Percentiles rank a stretch among this genome's conserved stretches.
Conservation (phyloP, 2,113 vertebrate genomes). For the Fukomys damarensis region DNA sequence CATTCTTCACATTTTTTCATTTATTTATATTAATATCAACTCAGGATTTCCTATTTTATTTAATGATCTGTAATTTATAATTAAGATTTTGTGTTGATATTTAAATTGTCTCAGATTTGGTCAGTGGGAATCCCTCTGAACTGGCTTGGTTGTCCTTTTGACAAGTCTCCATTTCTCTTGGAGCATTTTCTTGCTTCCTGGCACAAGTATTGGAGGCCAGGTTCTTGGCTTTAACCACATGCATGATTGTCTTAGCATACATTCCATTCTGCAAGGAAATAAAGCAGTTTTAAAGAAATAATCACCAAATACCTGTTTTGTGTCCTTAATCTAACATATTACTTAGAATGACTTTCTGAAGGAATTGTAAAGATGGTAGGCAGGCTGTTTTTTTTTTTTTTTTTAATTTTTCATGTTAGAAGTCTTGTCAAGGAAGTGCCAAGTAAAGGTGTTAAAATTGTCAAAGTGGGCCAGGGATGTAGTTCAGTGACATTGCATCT, state of each 20-base stretch:
- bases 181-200: slow-evolving; percentile 21
- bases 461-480: neutral
- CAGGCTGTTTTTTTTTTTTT: neutral
- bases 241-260: neutral
- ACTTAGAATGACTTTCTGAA: slow-evolving; percentile 13
- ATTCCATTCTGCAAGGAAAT: slow-evolving; percentile 18
- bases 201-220: neutral
- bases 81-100: neutral
- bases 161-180: neutral
- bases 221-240: neutral
- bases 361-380: neutral
- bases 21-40: neutral
- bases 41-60: neutral
- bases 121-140: neutral
- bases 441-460: neutral
- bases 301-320: neutral
- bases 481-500: too few relatives aligned
- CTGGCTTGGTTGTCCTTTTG: neutral
- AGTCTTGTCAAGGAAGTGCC: neutral
- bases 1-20: neutral
- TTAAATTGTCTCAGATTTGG: neutral
- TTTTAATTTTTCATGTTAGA: neutral
- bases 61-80: neutral
- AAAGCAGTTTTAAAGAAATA: slow-evolving; percentile 1
- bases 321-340: neutral